These are phyloP conservation scores for Scaptomyza cyrtandrae DNA, from an alignment of 2,888 invertebrate species.

Conservation along the genomic window DNA sequence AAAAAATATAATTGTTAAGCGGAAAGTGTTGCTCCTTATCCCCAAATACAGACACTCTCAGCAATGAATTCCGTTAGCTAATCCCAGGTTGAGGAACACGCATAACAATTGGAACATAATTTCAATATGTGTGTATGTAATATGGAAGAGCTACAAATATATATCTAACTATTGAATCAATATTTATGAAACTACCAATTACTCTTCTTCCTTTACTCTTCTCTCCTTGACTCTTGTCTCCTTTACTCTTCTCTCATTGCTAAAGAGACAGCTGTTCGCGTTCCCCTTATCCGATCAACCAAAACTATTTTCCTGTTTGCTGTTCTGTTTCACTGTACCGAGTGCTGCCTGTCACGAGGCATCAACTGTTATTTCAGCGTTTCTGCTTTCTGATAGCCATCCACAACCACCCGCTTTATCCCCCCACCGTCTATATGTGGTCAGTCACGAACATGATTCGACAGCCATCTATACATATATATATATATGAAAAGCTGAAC, in stretches of 20 bases:
- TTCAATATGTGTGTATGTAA: neutral
- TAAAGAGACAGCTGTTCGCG: too few relatives aligned
- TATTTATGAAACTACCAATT: constrained; percentile 64
- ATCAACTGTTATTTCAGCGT: constrained; percentile 64
- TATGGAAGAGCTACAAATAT: neutral
- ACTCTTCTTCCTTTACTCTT: neutral
- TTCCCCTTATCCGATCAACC: neutral
- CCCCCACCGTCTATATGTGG: constrained; percentile 25
- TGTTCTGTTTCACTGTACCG: neutral
- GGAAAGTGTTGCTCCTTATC: too few relatives aligned
- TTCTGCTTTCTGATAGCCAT: constrained; percentile 17
- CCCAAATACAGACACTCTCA: too few relatives aligned
- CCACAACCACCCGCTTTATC: neutral
- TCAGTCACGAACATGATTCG: constrained; percentile 46
- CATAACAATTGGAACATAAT: neutral
- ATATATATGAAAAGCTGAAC: constrained; percentile 2
- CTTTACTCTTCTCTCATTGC: too few relatives aligned
- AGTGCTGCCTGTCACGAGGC: constrained; percentile 54
- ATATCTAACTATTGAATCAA: constrained; percentile 61
- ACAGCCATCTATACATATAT: constrained; percentile 5
- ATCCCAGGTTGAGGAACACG: too few relatives aligned
- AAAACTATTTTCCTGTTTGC: constrained; percentile 3
- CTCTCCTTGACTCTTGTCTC: neutral
- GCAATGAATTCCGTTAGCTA: too few relatives aligned
- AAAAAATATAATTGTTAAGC: too few relatives aligned